Base-by-base conservation (phyloP, 2,888 invertebrate species). In the Seira ritae region DNA sequence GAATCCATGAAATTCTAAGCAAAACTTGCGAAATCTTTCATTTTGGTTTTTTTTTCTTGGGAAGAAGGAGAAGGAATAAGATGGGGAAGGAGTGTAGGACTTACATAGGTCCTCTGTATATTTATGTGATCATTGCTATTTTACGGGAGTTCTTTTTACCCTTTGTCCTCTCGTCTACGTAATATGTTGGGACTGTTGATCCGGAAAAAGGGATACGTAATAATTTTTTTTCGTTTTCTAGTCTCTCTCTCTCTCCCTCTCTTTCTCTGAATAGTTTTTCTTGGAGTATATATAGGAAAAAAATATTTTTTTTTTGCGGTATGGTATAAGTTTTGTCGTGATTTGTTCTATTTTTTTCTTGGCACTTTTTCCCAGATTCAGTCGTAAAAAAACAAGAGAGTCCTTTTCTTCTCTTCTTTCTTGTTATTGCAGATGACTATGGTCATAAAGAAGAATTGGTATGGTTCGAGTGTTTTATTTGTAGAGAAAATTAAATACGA, bases 21-120 rank as follows among this genome's bases (percentile, higher is more conserved):
- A 85, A 82, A 81, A 76, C 75, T 85, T 85, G 85, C 82, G 76
- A 82, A 85, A 85, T 82, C 85, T 85, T 85, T 85, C 85, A 85
- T 85, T 85, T 42, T 82, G 68, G n/a, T n/a, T n/a, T n/a, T n/a
- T n/a, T n/a, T n/a, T n/a, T n/a, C n/a, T n/a, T n/a, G n/a, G n/a
- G n/a, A n/a, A n/a, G n/a, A n/a, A n/a, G n/a, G n/a, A n/a, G n/a
- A n/a, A n/a, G n/a, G n/a, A n/a, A n/a, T n/a, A n/a, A n/a, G n/a
- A 42, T 42, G 12, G 42, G 42, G 42, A 42, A 8, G 12, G 42
- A 42, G 6, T 42, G 12, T 6, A 42, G 42, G 42, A 42, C n/a
- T n/a, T n/a, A n/a, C n/a, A n/a, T n/a, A n/a, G n/a, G n/a, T n/a
- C n/a, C n/a, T n/a, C 42, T 42, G 6, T 42, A 6, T 42, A 42